Conservation (phyloP, 2,797 vertebrate genomes). For the Periophthalmus magnuspinnatus region DNA sequence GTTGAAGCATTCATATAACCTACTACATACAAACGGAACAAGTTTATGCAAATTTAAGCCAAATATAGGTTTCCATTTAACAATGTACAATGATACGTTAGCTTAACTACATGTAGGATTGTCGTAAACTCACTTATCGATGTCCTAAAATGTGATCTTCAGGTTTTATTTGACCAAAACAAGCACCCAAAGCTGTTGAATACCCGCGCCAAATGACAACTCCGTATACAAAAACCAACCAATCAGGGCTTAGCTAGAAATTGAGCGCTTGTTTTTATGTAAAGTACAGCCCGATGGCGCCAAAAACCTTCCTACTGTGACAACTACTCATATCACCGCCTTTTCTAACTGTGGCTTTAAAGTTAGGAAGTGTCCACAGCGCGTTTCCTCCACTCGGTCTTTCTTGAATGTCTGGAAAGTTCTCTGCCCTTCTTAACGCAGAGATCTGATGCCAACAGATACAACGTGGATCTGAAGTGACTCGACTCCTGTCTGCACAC, state of each 20-base stretch:
- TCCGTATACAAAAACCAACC: constrained; percentile 32
- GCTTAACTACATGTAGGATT: not conserved
- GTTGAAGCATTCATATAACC: not conserved
- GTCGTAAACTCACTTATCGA: constrained; percentile 29
- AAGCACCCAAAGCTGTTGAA: constrained; percentile 30
- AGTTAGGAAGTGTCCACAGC: accelerated
- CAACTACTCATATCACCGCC: constrained; percentile 19
- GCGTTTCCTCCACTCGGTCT: constrained; percentile 21
- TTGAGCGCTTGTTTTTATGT: not conserved
- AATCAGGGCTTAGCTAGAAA: constrained; percentile 46
- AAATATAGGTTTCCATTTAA: not conserved
- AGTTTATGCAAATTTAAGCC: not conserved
- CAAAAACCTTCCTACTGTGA: not conserved
- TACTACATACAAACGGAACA: not conserved
- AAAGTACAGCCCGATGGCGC: accelerated
- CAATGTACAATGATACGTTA: not conserved
- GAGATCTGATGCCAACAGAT: constrained; percentile 24
- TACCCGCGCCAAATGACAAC: constrained; percentile 63
- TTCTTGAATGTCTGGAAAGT: constrained; percentile 77
- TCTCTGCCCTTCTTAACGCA: constrained; percentile 65
- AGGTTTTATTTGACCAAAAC: not conserved
- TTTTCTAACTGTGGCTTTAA: accelerated
- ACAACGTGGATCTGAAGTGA: constrained; percentile 42
- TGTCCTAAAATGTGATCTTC: not conserved
- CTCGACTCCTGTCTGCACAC: not conserved